A percentile compares a stretch with the other conserved stretches of the same genome.
These are phyloP conservation scores for Schizopygopsis malacanthus DNA, from an alignment of 2,797 vertebrate species.

Conservation along the genomic window DNA sequence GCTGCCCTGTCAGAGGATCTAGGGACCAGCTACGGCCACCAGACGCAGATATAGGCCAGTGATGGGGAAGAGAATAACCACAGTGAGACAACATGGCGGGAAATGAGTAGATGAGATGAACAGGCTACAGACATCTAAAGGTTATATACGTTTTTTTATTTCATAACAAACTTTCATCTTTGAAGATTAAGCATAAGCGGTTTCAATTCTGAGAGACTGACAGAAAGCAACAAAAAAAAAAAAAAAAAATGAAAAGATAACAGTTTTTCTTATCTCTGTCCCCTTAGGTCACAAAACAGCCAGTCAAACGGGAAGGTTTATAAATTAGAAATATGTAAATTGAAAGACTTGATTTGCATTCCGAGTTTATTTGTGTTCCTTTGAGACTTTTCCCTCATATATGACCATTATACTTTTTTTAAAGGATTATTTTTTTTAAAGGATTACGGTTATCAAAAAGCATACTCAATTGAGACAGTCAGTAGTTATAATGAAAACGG, in stretches of 20 bases:
- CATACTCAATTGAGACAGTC: slow-evolving; percentile 54
- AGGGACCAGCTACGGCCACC: not conserved
- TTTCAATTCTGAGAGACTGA: slow-evolving; percentile 8
- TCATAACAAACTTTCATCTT: slow-evolving; percentile 6
- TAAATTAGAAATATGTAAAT: slow-evolving; percentile 69
- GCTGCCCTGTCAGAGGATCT: slow-evolving; percentile 10
- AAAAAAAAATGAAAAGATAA: slow-evolving; percentile 2
- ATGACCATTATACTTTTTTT: slow-evolving; percentile 50
- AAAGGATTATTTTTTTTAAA: slow-evolving; percentile 33
- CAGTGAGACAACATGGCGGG: not conserved
- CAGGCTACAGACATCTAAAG: not conserved
- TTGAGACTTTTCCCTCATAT: slow-evolving; percentile 48
- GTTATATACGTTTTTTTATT: not conserved
- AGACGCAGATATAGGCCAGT: not conserved
- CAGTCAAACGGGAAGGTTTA: slow-evolving; percentile 44
- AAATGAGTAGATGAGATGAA: not conserved
- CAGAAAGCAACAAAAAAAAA: slow-evolving; percentile 26
- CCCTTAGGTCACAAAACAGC: slow-evolving; percentile 55
- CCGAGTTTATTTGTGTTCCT: slow-evolving; percentile 36
- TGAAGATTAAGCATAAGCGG: not conserved
- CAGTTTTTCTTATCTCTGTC: slow-evolving; percentile 28
- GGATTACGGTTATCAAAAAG: slow-evolving; percentile 56
- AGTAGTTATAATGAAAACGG: slow-evolving; percentile 49
- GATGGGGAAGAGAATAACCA: not conserved
- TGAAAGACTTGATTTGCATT: slow-evolving; percentile 19